These are phyloP conservation scores for Stylophora pistillata DNA, from an alignment of 64 coral and sea anemone genomes.

Conservation along the genomic window DNA sequence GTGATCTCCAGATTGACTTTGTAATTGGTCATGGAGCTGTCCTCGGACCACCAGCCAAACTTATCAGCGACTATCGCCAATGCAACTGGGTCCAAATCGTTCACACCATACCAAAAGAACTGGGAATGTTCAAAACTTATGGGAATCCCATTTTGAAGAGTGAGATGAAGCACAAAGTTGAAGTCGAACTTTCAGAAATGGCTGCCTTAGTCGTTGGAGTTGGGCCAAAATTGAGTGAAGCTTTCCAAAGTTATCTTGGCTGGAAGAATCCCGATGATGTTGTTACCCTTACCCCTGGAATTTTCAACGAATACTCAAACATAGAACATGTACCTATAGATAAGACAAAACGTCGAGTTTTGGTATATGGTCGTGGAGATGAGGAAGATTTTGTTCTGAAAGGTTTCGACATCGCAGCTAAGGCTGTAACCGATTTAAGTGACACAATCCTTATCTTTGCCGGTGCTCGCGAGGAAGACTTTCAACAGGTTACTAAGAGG, in stretches of 20 bases:
- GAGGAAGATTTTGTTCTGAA: neutral
- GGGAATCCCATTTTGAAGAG: neutral
- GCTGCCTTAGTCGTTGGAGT: neutral
- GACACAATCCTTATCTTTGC: neutral
- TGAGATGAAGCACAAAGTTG: neutral
- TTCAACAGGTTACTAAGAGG: neutral
- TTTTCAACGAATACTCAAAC: neutral
- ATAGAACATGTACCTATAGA: neutral
- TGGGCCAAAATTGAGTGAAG: neutral
- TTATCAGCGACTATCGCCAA: neutral
- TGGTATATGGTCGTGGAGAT: neutral
- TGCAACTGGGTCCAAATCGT: slow-evolving; percentile 34
- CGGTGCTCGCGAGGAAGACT: neutral
- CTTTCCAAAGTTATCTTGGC: neutral
- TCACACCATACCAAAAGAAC: neutral
- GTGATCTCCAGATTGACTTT: neutral
- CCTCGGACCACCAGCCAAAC: neutral
- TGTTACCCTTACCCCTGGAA: neutral
- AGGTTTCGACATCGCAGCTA: neutral
- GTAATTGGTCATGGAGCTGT: slow-evolving; percentile 22
- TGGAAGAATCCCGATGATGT: neutral
- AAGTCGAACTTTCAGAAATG: neutral
- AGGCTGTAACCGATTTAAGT: neutral
- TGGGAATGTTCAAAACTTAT: slow-evolving; percentile 14
- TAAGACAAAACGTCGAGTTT: neutral